Percentiles rank a stretch among this genome's conserved stretches.
These are phyloP conservation scores for Leptocoma aspasia DNA, from an alignment of 2,113 vertebrate species.

Conservation along the genomic window DNA sequence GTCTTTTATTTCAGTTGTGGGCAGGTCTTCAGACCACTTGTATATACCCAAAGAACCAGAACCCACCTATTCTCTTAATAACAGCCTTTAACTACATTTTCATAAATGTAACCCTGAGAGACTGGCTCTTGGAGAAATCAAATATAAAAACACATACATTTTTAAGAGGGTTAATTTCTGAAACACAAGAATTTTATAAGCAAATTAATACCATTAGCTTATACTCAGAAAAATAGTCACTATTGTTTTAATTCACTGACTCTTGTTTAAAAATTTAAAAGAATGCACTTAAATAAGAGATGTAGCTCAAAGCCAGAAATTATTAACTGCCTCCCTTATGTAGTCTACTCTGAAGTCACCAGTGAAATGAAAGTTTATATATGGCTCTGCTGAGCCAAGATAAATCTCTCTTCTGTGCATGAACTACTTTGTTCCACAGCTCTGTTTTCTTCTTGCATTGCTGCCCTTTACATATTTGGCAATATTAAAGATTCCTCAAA, in stretches of 20 bases:
- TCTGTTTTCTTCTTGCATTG: conserved; percentile 32
- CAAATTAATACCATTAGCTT: neutral
- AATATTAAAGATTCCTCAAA: conserved; percentile 64
- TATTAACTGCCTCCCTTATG: conserved; percentile 16
- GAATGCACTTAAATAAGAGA: conserved; percentile 21
- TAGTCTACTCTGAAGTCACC: conserved; percentile 23
- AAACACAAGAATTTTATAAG: neutral
- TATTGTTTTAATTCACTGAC: neutral
- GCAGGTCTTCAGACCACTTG: neutral
- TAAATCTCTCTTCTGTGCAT: conserved; percentile 45
- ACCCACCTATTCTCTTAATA: neutral
- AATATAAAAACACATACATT: neutral
- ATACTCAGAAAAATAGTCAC: neutral
- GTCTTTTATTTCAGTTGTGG: neutral
- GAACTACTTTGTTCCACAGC: conserved; percentile 49
- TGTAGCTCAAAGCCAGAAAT: conserved; percentile 30
- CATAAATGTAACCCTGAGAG: neutral
- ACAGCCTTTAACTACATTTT: neutral
- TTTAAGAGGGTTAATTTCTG: neutral
- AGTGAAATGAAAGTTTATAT: conserved; percentile 43
- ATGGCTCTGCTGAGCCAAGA: conserved; percentile 45
- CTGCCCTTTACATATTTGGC: conserved; percentile 63
- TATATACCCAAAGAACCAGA: neutral
- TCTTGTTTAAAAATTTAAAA: conserved; percentile 11
- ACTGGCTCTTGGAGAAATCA: neutral